phyloP scores from a whole-genome alignment of 1,140 invertebrate genomes.

The Lepidostoma basale region DNA sequence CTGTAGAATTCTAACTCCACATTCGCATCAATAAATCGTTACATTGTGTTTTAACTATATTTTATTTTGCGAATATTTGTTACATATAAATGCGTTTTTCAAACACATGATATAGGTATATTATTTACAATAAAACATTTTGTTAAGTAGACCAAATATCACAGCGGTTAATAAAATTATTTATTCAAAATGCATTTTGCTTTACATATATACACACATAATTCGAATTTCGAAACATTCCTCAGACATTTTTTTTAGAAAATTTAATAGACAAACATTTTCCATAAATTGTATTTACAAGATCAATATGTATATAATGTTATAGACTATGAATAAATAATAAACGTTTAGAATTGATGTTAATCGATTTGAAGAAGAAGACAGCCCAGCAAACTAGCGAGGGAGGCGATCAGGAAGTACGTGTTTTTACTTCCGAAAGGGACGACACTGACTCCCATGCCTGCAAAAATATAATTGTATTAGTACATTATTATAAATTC shows the following conservation, averaged over 20 bases:
- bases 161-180: slow-evolving; percentile 47
- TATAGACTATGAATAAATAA: slow-evolving; percentile 32
- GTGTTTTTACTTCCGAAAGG: not conserved
- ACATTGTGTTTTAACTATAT: not conserved
- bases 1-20: too few species aligned
- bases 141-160: slow-evolving; percentile 47
- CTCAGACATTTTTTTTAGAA: slow-evolving; percentile 42
- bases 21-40: not conserved
- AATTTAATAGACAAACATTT: slow-evolving; percentile 45
- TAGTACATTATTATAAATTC: too few species aligned
- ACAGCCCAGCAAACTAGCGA: slow-evolving; percentile 5
- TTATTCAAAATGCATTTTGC: slow-evolving; percentile 33
- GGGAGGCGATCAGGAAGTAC: not conserved
- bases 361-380: slow-evolving; percentile 21
- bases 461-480: too few species aligned
- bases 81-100: slow-evolving; percentile 40
- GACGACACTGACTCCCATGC: not conserved
- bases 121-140: slow-evolving; percentile 46
- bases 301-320: slow-evolving; percentile 22
- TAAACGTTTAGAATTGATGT: slow-evolving; percentile 18
- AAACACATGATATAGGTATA: slow-evolving; percentile 36
- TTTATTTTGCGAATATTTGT: slow-evolving; percentile 41
- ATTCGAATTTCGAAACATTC: slow-evolving; percentile 35
- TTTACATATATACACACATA: slow-evolving; percentile 41
- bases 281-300: slow-evolving; percentile 43